Conservation (phyloP, 2,797 vertebrate genomes). For the Bradypodion pumilum region DNA sequence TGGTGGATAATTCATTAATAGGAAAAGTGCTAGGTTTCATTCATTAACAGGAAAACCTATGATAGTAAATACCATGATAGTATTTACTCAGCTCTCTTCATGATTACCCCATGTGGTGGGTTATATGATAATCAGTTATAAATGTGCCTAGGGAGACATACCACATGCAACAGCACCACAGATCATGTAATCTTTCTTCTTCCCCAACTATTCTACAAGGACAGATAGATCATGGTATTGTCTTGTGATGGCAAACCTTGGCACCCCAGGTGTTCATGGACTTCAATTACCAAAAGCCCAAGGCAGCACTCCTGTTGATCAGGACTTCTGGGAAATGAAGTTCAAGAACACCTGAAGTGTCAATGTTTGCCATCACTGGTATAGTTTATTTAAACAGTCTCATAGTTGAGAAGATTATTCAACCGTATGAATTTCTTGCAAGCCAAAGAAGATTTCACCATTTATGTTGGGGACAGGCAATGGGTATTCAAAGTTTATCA, state of each 20-base stretch:
- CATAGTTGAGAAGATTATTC: background rate
- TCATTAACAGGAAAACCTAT: conserved; percentile 16
- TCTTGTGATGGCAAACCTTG: too few relatives aligned
- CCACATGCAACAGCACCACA: conserved; percentile 10
- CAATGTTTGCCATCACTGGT: too few relatives aligned
- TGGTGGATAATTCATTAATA: conserved; percentile 39
- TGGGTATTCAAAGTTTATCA: background rate
- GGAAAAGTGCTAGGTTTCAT: conserved; percentile 1
- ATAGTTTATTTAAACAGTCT: background rate
- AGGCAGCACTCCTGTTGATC: too few relatives aligned
- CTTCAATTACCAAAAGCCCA: too few relatives aligned
- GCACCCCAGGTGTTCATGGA: too few relatives aligned
- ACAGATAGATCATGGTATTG: background rate
- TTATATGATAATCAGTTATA: conserved; percentile 38
- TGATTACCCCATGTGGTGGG: conserved; percentile 34
- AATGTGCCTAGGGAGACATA: background rate
- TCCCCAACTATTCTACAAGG: background rate
- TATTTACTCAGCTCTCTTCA: conserved; percentile 14
- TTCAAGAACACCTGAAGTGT: too few relatives aligned
- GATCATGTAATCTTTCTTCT: background rate
- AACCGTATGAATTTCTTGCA: background rate
- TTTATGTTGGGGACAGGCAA: background rate
- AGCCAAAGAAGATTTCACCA: background rate
- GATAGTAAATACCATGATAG: conserved; percentile 26
- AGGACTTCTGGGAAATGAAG: too few relatives aligned